phyloP scores from a whole-genome alignment of 2,797 vertebrate genomes.

The Cygnus olor region DNA sequence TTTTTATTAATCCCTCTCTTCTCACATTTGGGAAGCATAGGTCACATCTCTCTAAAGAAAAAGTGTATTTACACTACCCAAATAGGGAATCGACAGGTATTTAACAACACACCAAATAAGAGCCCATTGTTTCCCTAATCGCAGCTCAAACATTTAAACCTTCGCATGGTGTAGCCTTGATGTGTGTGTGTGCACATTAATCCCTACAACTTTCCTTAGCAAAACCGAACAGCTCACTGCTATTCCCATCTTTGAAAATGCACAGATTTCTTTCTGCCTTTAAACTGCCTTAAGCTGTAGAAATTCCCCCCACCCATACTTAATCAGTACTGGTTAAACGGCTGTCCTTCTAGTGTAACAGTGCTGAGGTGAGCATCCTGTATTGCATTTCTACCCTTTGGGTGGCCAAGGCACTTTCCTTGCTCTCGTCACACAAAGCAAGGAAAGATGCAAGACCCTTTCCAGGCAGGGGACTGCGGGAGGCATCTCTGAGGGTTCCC shows the following conservation, averaged over 20 bases:
- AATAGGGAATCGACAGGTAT: not conserved
- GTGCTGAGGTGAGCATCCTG: not conserved
- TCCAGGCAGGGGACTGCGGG: not conserved
- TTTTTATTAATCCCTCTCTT: not conserved
- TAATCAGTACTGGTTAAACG: not conserved
- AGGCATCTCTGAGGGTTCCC: not conserved
- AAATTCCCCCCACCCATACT: not conserved
- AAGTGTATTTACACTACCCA: not conserved
- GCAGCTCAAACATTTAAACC: not conserved
- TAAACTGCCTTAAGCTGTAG: not conserved
- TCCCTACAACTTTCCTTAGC: not conserved
- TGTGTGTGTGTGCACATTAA: fast-evolving
- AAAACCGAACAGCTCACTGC: fast-evolving
- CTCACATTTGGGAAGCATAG: not conserved
- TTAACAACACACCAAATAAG: not conserved
- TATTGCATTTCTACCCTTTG: not conserved
- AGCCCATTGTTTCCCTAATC: not conserved
- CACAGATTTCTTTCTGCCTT: not conserved
- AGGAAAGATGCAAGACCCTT: not conserved
- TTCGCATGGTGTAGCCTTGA: not conserved
- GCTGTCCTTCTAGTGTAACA: not conserved
- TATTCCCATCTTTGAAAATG: not conserved
- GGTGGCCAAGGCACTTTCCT: not conserved
- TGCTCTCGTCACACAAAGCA: not conserved
- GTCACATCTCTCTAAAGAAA: not conserved